These are phyloP conservation scores for Diuraphis noxia DNA, from an alignment of 1,140 invertebrate genomes.

Conservation along the genomic window DNA sequence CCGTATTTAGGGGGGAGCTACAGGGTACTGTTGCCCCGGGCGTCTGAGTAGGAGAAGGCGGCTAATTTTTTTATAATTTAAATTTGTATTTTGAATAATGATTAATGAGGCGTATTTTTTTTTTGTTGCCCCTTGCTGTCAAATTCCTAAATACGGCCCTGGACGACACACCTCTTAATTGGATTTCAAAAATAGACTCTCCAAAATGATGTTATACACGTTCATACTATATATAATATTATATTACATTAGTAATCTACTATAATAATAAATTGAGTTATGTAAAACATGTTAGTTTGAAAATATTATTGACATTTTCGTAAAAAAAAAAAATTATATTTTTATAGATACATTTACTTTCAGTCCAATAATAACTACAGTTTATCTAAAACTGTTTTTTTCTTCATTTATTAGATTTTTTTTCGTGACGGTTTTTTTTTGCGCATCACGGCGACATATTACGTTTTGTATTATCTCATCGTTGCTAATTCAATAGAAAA, in stretches of 20 bases:
- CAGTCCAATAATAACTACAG: neutral
- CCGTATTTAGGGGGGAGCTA: too few species aligned
- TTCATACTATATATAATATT: neutral
- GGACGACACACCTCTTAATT: neutral
- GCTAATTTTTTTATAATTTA: too few species aligned
- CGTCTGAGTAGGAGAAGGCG: too few species aligned
- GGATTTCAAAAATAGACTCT: neutral
- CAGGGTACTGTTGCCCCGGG: too few species aligned
- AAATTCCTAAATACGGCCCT: too few species aligned
- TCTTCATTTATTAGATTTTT: neutral
- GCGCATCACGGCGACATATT: neutral
- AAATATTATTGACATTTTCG: neutral
- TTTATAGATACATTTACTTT: neutral
- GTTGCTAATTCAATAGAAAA: constrained; percentile 18
- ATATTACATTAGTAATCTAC: neutral
- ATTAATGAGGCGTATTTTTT: too few species aligned
- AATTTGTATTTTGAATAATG: too few species aligned
- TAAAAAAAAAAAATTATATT: neutral
- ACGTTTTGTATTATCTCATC: neutral
- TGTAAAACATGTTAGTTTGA: neutral
- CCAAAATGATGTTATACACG: neutral
- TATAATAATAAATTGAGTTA: neutral
- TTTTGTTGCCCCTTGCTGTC: too few species aligned
- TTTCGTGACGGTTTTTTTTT: neutral
- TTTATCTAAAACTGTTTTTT: neutral